Conservation (phyloP, 2,797 vertebrate genomes). For the Oophaga sylvatica region DNA sequence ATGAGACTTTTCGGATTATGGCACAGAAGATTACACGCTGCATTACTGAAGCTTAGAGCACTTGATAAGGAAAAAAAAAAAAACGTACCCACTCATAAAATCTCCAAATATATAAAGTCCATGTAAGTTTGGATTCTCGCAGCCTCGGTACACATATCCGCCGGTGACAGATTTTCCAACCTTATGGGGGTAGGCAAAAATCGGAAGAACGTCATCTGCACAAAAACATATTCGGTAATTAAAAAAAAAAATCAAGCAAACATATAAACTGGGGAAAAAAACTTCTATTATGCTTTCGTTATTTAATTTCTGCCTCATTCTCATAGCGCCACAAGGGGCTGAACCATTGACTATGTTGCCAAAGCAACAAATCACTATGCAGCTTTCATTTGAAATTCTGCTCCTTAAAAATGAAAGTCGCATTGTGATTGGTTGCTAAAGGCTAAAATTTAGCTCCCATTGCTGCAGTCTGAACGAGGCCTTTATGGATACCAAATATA, state of each 20-base stretch:
- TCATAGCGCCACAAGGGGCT: too few species aligned
- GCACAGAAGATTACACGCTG: not conserved
- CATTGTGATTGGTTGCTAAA: too few species aligned
- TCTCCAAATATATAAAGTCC: constrained; percentile 96
- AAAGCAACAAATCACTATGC: too few species aligned
- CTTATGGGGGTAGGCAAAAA: constrained; percentile 92
- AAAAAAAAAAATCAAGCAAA: not conserved
- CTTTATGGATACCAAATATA: too few species aligned
- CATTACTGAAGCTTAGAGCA: not conserved
- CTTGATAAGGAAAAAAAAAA: not conserved
- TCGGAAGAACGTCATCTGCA: constrained; percentile 90
- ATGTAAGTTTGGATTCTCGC: constrained; percentile 91
- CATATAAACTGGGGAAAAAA: not conserved
- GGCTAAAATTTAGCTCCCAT: too few species aligned
- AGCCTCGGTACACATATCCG: constrained; percentile 91
- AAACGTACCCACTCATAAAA: constrained; percentile 95
- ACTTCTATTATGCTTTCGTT: too few species aligned
- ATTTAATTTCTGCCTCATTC: too few species aligned
- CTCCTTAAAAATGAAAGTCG: too few species aligned
- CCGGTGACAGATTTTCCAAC: constrained; percentile 94
- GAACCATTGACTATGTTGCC: too few species aligned
- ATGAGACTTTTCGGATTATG: too few species aligned
- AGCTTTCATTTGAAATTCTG: too few species aligned
- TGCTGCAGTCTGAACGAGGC: too few species aligned
- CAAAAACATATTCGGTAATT: constrained; percentile 13